A percentile compares a stretch with the other conserved stretches of the same genome.
Evolutionary conservation across 2,888 invertebrate species (phyloP).

Genomic region (Sipha maydis): DNA sequence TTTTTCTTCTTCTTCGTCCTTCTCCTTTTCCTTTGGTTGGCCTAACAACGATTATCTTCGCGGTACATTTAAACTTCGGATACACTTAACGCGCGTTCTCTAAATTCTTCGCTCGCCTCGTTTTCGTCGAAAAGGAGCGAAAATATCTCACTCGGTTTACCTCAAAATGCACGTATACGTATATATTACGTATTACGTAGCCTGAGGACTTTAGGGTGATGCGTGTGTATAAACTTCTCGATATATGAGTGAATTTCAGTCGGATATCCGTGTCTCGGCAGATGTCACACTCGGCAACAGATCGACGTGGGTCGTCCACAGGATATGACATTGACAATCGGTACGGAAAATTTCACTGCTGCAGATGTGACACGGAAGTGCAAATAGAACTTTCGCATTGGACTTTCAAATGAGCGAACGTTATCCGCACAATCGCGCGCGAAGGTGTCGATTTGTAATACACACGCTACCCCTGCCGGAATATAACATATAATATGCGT

Average conservation of each 20-base stretch:
- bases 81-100: constrained; percentile 52
- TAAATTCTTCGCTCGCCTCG: not conserved
- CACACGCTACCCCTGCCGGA: not conserved
- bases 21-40: not conserved
- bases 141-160: constrained; percentile 32
- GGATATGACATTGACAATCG: constrained; percentile 26
- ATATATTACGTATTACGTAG: not conserved
- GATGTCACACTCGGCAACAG: constrained; percentile 55
- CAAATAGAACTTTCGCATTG: constrained; percentile 42
- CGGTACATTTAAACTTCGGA: constrained; percentile 55
- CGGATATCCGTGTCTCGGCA: constrained; percentile 57
- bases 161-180: not conserved
- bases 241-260: constrained; percentile 16
- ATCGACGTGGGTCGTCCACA: constrained; percentile 10
- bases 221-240: constrained; percentile 1
- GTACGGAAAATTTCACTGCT: constrained; percentile 42
- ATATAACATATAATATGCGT: too few species aligned
- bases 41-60: constrained; percentile 53
- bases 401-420: constrained; percentile 58
- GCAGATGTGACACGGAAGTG: constrained; percentile 51
- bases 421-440: too few species aligned
- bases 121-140: constrained; percentile 1
- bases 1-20: not conserved
- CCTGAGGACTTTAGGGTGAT: too few species aligned
- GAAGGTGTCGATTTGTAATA: constrained; percentile 49